Evolutionary conservation across 2,888 invertebrate genomes (phyloP).

Genomic region (Drosophila maculinotata): DNA sequence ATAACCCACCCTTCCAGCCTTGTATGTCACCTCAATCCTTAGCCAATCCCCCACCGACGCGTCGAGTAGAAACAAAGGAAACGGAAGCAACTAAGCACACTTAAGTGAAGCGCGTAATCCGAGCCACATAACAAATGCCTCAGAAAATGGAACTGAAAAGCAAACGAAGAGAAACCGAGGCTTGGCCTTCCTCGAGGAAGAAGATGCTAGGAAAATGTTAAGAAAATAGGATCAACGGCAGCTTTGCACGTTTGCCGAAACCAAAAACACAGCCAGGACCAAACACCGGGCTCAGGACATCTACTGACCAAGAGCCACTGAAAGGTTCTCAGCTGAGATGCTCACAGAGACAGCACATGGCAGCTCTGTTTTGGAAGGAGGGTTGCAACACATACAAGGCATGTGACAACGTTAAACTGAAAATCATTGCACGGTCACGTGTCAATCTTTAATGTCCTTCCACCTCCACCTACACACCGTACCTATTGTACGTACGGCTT

Average conservation of each 20-base stretch:
- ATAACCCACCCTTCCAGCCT: slow-evolving; percentile 12
- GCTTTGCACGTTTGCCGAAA: slow-evolving; percentile 78
- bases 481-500: background rate
- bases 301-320: slow-evolving; percentile 40
- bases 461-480: background rate
- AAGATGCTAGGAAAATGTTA: slow-evolving; percentile 57
- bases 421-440: slow-evolving; percentile 85
- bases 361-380: slow-evolving; percentile 4
- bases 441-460: slow-evolving; percentile 79
- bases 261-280: slow-evolving; percentile 43
- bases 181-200: too few relatives aligned
- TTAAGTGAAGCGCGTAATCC: slow-evolving; percentile 82
- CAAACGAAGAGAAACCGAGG: slow-evolving; percentile 9
- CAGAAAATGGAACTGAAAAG: slow-evolving; percentile 11
- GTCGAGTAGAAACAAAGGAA: slow-evolving; percentile 51
- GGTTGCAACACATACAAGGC: slow-evolving; percentile 43
- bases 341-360: slow-evolving; percentile 41
- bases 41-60: slow-evolving; percentile 2
- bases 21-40: too few relatives aligned
- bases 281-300: slow-evolving; percentile 15
- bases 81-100: slow-evolving; percentile 76
- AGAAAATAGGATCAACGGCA: slow-evolving; percentile 74
- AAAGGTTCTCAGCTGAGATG: slow-evolving; percentile 45
- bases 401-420: slow-evolving; percentile 81
- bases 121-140: slow-evolving; percentile 78